These are phyloP conservation scores for Melanaphis sacchari DNA, from an alignment of 1,140 invertebrate genomes.

Conservation along the genomic window DNA sequence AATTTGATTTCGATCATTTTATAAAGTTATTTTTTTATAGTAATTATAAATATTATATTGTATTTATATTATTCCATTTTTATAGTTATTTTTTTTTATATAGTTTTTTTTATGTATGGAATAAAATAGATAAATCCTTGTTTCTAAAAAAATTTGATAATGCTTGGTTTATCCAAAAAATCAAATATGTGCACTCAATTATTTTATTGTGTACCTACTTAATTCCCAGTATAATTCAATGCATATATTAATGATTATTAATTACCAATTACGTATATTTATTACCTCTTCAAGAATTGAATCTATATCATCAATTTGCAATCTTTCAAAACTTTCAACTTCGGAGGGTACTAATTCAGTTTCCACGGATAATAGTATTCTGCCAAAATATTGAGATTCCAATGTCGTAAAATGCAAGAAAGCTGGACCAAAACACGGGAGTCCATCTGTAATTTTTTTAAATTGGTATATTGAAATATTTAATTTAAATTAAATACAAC, in stretches of 20 bases:
- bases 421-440: conserved; percentile 21
- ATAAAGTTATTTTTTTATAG: no score
- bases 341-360: conserved; percentile 31
- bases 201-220: background rate
- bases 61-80: no score
- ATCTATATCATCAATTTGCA: background rate
- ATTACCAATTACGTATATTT: background rate
- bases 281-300: conserved; percentile 29
- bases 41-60: no score
- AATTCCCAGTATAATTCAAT: background rate
- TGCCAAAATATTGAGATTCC: conserved; percentile 31
- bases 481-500: background rate
- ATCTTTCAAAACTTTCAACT: background rate
- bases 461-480: background rate
- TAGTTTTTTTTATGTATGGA: no score
- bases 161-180: no score
- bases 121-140: no score
- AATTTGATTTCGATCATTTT: no score
- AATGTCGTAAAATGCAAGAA: conserved; percentile 8
- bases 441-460: background rate
- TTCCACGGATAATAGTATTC: conserved; percentile 10
- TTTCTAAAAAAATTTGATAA: no score
- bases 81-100: no score
- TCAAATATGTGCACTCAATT: no score
- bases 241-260: no score